phyloP scores from a whole-genome alignment of 2,888 invertebrate genomes.

The Lithodes maja region DNA sequence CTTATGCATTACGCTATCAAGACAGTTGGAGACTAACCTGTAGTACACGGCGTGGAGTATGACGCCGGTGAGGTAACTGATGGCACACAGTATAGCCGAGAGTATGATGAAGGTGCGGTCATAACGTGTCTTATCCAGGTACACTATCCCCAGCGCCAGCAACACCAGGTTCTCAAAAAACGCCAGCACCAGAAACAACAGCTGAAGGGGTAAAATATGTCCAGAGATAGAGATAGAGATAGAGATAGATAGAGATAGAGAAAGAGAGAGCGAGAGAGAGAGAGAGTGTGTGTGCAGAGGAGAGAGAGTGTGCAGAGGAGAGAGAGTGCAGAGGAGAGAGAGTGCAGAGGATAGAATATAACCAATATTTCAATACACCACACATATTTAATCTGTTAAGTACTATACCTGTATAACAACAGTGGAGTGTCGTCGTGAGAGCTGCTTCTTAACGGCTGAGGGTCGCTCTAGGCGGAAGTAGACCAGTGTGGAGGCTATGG shows the following conservation, averaged over 20 bases:
- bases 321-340: too few species aligned
- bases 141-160: slow-evolving; percentile 59
- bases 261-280: too few species aligned
- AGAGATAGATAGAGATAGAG: too few species aligned
- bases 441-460: slow-evolving; percentile 69
- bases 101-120: slow-evolving; percentile 66
- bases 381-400: too few species aligned
- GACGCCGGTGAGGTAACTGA: slow-evolving; percentile 68
- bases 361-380: too few species aligned
- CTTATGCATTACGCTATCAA: too few species aligned
- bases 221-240: neutral
- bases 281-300: too few species aligned
- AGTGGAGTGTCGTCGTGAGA: slow-evolving; percentile 67
- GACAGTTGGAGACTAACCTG: slow-evolving; percentile 46
- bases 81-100: slow-evolving; percentile 63
- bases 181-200: slow-evolving; percentile 66
- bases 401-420: slow-evolving; percentile 70
- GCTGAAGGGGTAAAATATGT: slow-evolving; percentile 33
- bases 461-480: slow-evolving; percentile 70
- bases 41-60: slow-evolving; percentile 69
- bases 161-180: slow-evolving; percentile 68
- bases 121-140: slow-evolving; percentile 56
- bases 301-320: too few species aligned
- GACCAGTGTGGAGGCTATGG: slow-evolving; percentile 69
- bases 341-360: too few species aligned